Base-by-base conservation (phyloP, 2,797 vertebrate genomes). In the Coracias cyanogaster region DNA sequence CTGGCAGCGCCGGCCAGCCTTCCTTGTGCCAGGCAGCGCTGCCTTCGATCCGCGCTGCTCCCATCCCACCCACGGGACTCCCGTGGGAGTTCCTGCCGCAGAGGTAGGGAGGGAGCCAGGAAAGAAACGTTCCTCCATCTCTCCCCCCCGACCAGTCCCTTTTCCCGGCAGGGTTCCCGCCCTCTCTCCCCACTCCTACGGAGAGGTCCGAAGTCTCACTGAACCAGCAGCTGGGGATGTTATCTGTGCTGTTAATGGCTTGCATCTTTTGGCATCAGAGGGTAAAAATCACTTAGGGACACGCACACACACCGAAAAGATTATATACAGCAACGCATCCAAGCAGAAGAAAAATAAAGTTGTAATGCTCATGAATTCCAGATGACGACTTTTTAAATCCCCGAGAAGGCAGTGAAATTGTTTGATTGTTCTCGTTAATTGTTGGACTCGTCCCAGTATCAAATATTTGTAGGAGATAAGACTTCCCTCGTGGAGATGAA, bases 371-470 rank as follows among this genome's bases (percentile, higher is more conserved):
- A 96, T 96, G 94, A 96, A 97, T 97, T 97, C 96, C 84, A 94
- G 91, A 94, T 93, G 97, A 97, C 90, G 95, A 97, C 90, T 97
- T 94, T 92, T 96, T 94, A 95, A 96, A 96, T 94, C 87, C 91
- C 91, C 41, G 25, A 64, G 86, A 97, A 97, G 94, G 94, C 94
- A 85, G 87, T 48, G 93, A 96, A 97, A 96, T 96, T 96, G 97
- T 97, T 97, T 98, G 97, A 97, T 96, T 98, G 96, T 96, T 98
- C 97, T 90, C 95, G 94, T 97, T 98, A 98, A 98, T 98, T 97
- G 97, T 82, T 96, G 96, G 97, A 93, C 94, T 97, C 78, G 89
- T 96, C 94, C 64, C 91, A 96, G 89, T 94, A 95, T 96, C 97
- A 98, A 98, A 97, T 97, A 98, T 97, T 98, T 98, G 97, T 90